These are phyloP conservation scores for Puma concolor DNA, from an alignment of 2,113 vertebrate genomes.

Conservation along the genomic window DNA sequence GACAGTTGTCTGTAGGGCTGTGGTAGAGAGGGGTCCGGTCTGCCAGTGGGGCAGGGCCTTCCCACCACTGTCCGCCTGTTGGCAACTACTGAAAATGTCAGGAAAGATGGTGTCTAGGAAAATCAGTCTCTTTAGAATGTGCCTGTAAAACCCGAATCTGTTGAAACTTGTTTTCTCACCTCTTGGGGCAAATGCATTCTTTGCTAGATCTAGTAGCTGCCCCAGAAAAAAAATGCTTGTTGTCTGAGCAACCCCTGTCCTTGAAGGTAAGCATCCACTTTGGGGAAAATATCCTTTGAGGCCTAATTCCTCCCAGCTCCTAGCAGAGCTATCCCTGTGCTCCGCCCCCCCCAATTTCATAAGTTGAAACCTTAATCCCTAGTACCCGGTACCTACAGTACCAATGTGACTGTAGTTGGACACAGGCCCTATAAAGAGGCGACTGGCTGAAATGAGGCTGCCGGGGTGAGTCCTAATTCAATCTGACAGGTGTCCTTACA, in stretches of 20 bases:
- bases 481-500: not conserved
- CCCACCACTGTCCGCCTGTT: not conserved
- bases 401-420: not conserved
- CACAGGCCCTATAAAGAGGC: not conserved
- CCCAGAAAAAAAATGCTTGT: not conserved
- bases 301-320: not conserved
- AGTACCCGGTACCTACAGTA: too few relatives aligned
- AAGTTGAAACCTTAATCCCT: not conserved
- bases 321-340: not conserved
- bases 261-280: not conserved
- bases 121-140: not conserved
- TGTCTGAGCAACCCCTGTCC: not conserved
- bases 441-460: not conserved
- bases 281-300: not conserved
- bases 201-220: not conserved
- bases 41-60: fast-evolving
- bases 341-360: not conserved
- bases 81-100: not conserved
- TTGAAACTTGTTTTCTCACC: not conserved
- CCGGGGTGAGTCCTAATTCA: not conserved
- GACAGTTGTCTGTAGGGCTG: not conserved
- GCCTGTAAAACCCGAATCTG: not conserved
- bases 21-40: not conserved
- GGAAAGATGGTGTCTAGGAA: not conserved
- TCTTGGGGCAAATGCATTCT: not conserved